Base-by-base conservation (phyloP, 2,113 vertebrate genomes). In the Heterocephalus glaber region DNA sequence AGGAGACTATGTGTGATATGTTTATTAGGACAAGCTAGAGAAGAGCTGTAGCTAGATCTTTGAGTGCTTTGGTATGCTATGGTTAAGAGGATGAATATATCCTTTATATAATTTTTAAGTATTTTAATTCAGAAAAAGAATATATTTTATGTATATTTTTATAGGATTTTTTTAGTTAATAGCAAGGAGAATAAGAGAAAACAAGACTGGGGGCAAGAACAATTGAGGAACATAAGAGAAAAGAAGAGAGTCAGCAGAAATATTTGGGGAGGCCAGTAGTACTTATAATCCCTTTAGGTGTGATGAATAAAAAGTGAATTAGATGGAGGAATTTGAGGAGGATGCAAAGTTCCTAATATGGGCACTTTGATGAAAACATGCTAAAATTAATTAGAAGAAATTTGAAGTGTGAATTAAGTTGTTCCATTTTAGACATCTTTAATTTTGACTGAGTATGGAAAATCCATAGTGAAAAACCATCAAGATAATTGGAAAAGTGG, bases 111-210 rank as follows among this genome's bases (percentile, higher is more conserved):
- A 44, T 9, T 56, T 80, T 30, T 63, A 33, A 17, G 19, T 81
- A 66, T 85, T 93, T 90, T 68, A 87, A 82, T 90, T 68, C 84
- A 86, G 26, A 91, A 30, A 49, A 28, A 5, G 24, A 79, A 76
- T 17, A 38, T 4, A 74, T 33, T 90, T 92, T 81, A 30, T 35
- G 82, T 72, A 56, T 47, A 17, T 56, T 95, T 96, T 52, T 80
- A 5, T 65, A 63, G 35, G 41, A 85, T n/a, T 5, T 60, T 66
- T 93, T 95, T 87, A 92, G 4, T 49, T 93, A 70, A 74, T n/a
- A 52, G 13, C 28, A 7, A 0, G 17, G 28, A 81, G 11, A 82
- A 79, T 83, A 30, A 84, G 44, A 92, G 47, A 93, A 83, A 70
- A 13, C 52, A 52, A 76, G 3, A 41, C 5, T 74, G 20, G 4